These are phyloP conservation scores for Corapipo altera DNA, from an alignment of 2,113 vertebrate species.

Conservation along the genomic window DNA sequence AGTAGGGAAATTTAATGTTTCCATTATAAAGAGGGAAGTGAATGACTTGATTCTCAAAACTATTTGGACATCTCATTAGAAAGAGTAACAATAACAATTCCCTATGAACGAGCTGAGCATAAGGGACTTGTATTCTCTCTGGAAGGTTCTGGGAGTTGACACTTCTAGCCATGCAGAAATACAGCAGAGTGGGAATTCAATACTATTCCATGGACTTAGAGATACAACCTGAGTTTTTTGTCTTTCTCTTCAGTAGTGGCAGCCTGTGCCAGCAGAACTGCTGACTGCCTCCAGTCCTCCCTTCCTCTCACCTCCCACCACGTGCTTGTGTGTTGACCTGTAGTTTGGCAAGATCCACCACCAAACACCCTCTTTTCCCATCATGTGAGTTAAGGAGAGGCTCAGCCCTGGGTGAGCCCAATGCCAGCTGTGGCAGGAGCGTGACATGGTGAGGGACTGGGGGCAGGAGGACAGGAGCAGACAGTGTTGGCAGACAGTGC, in stretches of 20 bases:
- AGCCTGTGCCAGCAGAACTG: neutral
- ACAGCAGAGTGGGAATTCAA: neutral
- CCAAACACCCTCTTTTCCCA: neutral
- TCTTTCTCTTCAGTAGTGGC: neutral
- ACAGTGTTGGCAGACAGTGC: neutral
- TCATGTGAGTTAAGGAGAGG: neutral
- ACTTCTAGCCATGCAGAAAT: neutral
- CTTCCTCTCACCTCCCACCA: neutral
- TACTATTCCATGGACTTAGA: neutral
- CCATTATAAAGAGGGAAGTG: neutral
- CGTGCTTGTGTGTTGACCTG: rapidly evolving
- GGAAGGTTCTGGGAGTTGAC: neutral
- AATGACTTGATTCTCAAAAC: neutral
- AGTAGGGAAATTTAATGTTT: neutral
- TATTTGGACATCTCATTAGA: neutral
- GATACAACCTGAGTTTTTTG: neutral
- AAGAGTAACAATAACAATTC: neutral
- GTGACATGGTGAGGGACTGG: neutral
- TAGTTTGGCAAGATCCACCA: neutral
- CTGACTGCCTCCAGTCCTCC: neutral
- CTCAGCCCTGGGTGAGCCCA: neutral
- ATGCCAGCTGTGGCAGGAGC: neutral
- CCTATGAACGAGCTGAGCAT: neutral
- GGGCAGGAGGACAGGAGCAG: neutral
- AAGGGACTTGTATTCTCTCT: rapidly evolving